Evolutionary conservation across 2,888 invertebrate genomes (phyloP).

Genomic region (Camponotus fellah): DNA sequence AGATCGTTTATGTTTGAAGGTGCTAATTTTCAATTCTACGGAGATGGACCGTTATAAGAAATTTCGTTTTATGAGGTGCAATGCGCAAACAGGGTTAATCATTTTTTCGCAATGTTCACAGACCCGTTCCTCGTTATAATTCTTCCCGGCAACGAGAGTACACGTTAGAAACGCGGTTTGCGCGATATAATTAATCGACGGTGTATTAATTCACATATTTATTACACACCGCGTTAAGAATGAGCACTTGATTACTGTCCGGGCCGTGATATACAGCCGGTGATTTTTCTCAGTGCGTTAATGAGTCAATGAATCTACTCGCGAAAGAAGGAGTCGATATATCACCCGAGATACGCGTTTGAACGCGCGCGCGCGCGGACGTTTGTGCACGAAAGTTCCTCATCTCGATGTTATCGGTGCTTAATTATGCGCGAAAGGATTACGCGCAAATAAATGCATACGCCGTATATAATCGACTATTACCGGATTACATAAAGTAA

Average conservation of each 20-base stretch:
- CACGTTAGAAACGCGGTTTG: conserved; percentile 57
- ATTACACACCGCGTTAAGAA: conserved; percentile 70
- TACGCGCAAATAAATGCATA: conserved; percentile 37
- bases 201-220: conserved; percentile 76
- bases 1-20: conserved; percentile 22
- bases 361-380: conserved; percentile 46
- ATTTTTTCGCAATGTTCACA: conserved; percentile 64
- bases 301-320: conserved; percentile 76
- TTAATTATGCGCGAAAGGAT: conserved; percentile 59
- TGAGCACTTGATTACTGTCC: conserved; percentile 75
- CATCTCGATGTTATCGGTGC: conserved; percentile 68
- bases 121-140: conserved; percentile 67
- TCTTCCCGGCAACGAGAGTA: conserved; percentile 63
- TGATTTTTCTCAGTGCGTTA: conserved; percentile 74
- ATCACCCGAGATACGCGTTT: conserved; percentile 62
- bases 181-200: conserved; percentile 73
- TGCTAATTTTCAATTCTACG: conserved; percentile 39
- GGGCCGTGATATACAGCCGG: conserved; percentile 70
- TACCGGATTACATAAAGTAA: conserved; percentile 43
- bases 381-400: conserved; percentile 62
- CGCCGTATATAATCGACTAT: conserved; percentile 44
- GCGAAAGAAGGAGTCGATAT: conserved; percentile 74
- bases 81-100: conserved; percentile 57
- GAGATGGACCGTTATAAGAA: conserved; percentile 61
- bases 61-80: conserved; percentile 61